These are phyloP conservation scores for Aelia acuminata DNA, from an alignment of 2,888 invertebrate genomes.

Conservation along the genomic window DNA sequence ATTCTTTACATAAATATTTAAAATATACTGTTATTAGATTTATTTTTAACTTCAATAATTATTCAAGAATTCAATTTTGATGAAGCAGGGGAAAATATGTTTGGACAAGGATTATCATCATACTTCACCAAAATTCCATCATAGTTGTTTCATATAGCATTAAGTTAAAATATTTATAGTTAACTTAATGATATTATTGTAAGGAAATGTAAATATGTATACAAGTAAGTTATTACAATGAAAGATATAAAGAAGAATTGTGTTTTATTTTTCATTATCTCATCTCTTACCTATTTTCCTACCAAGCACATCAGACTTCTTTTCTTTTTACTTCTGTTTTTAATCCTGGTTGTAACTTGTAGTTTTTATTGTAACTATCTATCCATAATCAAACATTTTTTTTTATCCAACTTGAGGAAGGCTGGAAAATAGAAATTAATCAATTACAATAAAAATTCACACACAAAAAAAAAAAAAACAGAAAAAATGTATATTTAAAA, in stretches of 20 bases:
- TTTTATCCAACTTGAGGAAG: too few species aligned
- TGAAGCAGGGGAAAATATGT: slow-evolving; percentile 55
- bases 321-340: not conserved
- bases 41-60: not conserved
- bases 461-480: too few species aligned
- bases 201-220: slow-evolving; percentile 66
- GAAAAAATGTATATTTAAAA: too few species aligned
- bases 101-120: slow-evolving; percentile 42
- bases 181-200: slow-evolving; percentile 64
- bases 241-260: slow-evolving; percentile 60
- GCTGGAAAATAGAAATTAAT: too few species aligned
- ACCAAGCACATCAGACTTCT: not conserved
- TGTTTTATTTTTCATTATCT: slow-evolving; percentile 1
- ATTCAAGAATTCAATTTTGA: not conserved
- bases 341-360: too few species aligned
- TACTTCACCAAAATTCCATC: slow-evolving; percentile 58
- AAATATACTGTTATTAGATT: not conserved
- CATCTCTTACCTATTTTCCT: not conserved
- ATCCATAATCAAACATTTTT: not conserved
- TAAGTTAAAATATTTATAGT: slow-evolving; percentile 64
- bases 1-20: not conserved
- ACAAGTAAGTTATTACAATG: slow-evolving; percentile 66
- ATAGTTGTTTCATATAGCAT: slow-evolving; percentile 60
- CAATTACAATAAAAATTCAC: too few species aligned
- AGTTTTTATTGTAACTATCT: not conserved